Evolutionary conservation across 2,113 vertebrate genomes (phyloP), one percentile per base, ranked within the genome.

Genomic region (Delphinus delphis): DNA sequence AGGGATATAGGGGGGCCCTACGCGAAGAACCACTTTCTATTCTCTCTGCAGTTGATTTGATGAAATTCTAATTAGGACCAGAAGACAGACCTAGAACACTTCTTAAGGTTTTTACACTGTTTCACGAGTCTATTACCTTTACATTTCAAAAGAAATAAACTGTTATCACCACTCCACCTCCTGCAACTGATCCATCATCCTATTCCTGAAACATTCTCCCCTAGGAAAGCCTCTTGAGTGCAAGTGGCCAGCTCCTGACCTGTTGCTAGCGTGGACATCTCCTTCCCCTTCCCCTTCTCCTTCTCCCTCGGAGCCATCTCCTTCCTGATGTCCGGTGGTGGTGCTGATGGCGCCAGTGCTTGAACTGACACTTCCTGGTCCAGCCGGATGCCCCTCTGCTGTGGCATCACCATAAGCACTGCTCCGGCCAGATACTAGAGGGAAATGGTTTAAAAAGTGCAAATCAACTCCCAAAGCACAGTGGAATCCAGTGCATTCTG

Each of bases 281-380:
- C 99, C 99, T 95, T 99, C 99, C 0, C 99, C 99, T 97, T 99
- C 99, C 5, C 98, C 99, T 98, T 99, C 99, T 0, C 99, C 99
- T 98, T 99, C 99, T 53, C 98, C 98, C 96, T 99, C 99, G 0
- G 99, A 99, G 13, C 99, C 99, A 18, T 99, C 99, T 53, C 99
- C 99, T 96, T 99, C 99, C 97, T 99, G 99, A 98, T 99, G 99
- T 70, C 99, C 99, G 0, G 99, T 99, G 94, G 99, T 99, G 91
- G 99, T 99, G 98, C 99, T 99, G 98, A 99, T 99, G 62, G 99
- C 99, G 0, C 99, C 99, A 0, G 99, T 99, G 98, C 99, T 99
- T 41, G 99, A 99, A 98, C 99, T 99, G 98, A 99, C 98, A 0
- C 99, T 99, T 96, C 99, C 99, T 2, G 99, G 99, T 33, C 99